Percentiles rank a stretch among this genome's conserved stretches.
phyloP scores from a whole-genome alignment of 2,113 vertebrate species.

The Podarcis muralis region DNA sequence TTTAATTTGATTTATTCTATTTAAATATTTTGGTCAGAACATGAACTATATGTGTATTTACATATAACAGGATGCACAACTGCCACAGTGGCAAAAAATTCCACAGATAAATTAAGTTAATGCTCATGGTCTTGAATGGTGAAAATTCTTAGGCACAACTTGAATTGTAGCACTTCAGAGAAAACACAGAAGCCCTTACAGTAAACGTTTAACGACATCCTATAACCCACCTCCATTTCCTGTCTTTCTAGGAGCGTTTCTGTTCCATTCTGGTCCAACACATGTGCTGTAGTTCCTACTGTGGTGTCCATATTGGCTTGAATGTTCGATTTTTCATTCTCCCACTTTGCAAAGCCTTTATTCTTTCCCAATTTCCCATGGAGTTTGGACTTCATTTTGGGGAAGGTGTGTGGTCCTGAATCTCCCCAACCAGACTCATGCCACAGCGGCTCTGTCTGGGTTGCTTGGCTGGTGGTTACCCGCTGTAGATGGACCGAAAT shows the following conservation, averaged over 20 bases:
- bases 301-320: constrained; percentile 70
- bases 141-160: background rate
- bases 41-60: background rate
- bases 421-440: constrained; percentile 86
- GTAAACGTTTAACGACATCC: background rate
- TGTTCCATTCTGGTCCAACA: constrained; percentile 72
- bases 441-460: constrained; percentile 93
- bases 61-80: background rate
- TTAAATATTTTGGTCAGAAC: background rate
- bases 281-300: constrained; percentile 57
- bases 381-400: constrained; percentile 93
- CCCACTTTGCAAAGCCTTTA: constrained; percentile 92
- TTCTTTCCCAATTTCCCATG: constrained; percentile 85
- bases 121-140: background rate
- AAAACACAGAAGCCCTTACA: background rate
- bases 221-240: constrained; percentile 75
- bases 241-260: constrained; percentile 73
- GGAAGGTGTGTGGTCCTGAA: constrained; percentile 92
- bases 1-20: background rate
- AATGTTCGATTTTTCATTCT: constrained; percentile 80
- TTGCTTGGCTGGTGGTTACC: constrained; percentile 92
- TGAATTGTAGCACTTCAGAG: background rate
- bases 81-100: background rate
- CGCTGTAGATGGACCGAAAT: constrained; percentile 93
- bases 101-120: background rate